Percentiles rank a stretch among this genome's conserved stretches.
Conservation (phyloP, 2,888 invertebrate species). For the Erynnis tages region DNA sequence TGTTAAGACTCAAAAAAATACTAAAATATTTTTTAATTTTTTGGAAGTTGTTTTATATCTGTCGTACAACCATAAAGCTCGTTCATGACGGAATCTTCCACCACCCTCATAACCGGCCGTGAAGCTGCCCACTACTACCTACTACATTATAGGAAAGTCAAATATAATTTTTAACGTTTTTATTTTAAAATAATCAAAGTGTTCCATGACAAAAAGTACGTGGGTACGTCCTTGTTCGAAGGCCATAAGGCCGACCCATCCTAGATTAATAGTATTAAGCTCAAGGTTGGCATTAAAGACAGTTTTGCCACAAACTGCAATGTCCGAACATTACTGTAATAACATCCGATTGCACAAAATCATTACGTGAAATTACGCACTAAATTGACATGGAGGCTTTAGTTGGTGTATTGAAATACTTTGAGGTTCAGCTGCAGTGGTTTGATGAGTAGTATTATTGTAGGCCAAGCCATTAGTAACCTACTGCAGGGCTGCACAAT, state of each 20-base stretch:
- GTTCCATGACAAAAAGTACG: neutral
- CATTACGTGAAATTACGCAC: slow-evolving; percentile 14
- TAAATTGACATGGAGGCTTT: slow-evolving; percentile 10
- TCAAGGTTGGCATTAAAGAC: slow-evolving; percentile 16
- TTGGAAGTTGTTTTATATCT: too few species aligned
- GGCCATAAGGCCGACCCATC: slow-evolving; percentile 10
- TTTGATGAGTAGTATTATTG: neutral
- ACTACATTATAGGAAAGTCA: too few species aligned
- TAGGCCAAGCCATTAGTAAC: too few species aligned
- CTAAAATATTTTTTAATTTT: too few species aligned
- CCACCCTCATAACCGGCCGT: too few species aligned
- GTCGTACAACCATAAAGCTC: too few species aligned
- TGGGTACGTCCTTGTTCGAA: neutral
- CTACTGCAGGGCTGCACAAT: too few species aligned
- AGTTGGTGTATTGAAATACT: neutral
- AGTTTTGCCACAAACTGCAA: slow-evolving; percentile 19
- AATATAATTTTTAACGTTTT: too few species aligned
- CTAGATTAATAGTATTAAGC: slow-evolving; percentile 22
- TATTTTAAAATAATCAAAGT: neutral
- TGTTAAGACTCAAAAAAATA: too few species aligned
- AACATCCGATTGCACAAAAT: slow-evolving; percentile 25
- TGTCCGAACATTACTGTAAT: slow-evolving; percentile 20
- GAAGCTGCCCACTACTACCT: too few species aligned
- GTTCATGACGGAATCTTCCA: too few species aligned
- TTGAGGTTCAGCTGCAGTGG: neutral